Evolutionary conservation across 2,888 invertebrate genomes (phyloP).

Genomic region (Caenorhabditis panamensis): DNA sequence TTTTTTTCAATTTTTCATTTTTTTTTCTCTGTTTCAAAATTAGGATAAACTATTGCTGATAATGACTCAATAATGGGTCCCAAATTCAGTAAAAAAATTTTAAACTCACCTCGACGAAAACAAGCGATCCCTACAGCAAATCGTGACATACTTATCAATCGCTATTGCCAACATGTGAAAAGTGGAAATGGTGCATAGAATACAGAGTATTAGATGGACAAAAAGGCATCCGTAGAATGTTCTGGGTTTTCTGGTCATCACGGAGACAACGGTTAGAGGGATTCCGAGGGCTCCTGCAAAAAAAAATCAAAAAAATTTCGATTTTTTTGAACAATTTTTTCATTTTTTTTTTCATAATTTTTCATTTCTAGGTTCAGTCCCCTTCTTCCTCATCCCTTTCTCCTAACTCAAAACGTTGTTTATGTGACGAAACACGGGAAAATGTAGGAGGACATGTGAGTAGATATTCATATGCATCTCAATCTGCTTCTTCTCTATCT

Average conservation of each 20-base stretch:
- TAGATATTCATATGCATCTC: slow-evolving; percentile 14
- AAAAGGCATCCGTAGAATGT: slow-evolving; percentile 76
- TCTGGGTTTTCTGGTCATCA: slow-evolving; percentile 72
- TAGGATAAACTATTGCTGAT: too few relatives aligned
- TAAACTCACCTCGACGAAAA: slow-evolving; percentile 66
- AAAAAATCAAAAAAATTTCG: slow-evolving; percentile 17
- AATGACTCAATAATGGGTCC: not conserved
- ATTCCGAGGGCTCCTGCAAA: slow-evolving; percentile 76
- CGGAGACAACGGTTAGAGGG: slow-evolving; percentile 78
- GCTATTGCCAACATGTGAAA: slow-evolving; percentile 81
- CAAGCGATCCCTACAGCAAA: slow-evolving; percentile 74
- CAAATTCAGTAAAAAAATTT: not conserved
- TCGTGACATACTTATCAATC: slow-evolving; percentile 80
- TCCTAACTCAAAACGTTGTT: not conserved
- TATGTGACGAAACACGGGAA: not conserved
- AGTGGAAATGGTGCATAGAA: slow-evolving; percentile 80
- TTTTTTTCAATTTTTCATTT: too few relatives aligned
- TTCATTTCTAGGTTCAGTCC: not conserved
- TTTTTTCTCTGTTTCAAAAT: too few relatives aligned
- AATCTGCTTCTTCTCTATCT: slow-evolving; percentile 6
- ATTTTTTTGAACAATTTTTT: not conserved
- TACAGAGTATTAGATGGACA: slow-evolving; percentile 78
- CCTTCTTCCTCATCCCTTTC: not conserved
- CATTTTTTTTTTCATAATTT: slow-evolving; percentile 1
- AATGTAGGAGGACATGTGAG: slow-evolving; percentile 22